Evolutionary conservation across 2,888 invertebrate species (phyloP).

Genomic region (Ophraella communa): DNA sequence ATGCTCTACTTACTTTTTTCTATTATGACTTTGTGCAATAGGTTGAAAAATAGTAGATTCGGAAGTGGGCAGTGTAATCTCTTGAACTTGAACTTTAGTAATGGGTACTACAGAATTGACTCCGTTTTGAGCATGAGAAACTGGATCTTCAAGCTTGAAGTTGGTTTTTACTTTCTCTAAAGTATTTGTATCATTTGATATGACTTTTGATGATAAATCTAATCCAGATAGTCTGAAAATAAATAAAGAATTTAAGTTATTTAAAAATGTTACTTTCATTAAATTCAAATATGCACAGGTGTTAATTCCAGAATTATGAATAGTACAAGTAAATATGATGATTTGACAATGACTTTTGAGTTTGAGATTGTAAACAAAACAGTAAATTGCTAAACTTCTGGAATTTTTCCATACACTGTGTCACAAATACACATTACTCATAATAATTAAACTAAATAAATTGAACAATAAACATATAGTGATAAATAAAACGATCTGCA

Average conservation of each 20-base stretch:
- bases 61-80: slow-evolving; percentile 48
- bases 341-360: too few species aligned
- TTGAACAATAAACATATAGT: too few species aligned
- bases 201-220: slow-evolving; percentile 51
- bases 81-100: slow-evolving; percentile 48
- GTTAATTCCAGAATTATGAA: background rate
- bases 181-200: slow-evolving; percentile 48
- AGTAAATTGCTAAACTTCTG: too few species aligned
- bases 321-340: too few species aligned
- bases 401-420: too few species aligned
- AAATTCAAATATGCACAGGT: too few species aligned
- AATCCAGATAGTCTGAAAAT: slow-evolving; percentile 53
- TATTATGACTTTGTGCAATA: slow-evolving; percentile 43
- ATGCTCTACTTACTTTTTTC: slow-evolving; percentile 52
- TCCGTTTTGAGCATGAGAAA: slow-evolving; percentile 48
- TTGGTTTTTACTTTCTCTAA: slow-evolving; percentile 55
- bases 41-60: slow-evolving; percentile 52
- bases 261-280: background rate
- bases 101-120: slow-evolving; percentile 38
- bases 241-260: slow-evolving; percentile 12
- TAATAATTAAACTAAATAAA: too few species aligned
- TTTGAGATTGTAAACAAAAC: too few species aligned
- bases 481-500: too few species aligned
- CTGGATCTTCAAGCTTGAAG: slow-evolving; percentile 48
- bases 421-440: too few species aligned